Evolutionary conservation across 2,888 invertebrate genomes (phyloP).

Genomic region (Calameuta pallipes): DNA sequence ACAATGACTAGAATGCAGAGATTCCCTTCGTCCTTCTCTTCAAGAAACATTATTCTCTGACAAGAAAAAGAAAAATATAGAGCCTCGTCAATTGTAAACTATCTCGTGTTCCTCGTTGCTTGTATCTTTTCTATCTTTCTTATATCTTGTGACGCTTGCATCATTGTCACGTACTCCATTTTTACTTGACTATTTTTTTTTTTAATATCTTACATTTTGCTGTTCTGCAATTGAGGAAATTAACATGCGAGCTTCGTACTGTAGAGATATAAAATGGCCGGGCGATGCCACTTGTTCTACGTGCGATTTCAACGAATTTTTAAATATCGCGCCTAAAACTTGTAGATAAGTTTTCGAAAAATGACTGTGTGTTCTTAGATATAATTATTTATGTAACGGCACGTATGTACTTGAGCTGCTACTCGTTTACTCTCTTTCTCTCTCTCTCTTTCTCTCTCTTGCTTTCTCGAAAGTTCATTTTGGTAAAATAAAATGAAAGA

Average conservation of each 20-base stretch:
- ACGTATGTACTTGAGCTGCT: background rate
- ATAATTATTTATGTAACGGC: background rate
- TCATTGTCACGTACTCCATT: background rate
- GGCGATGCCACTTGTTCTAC: background rate
- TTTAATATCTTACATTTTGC: background rate
- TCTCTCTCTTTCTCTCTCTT: background rate
- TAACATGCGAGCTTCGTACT: background rate
- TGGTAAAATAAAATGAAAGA: background rate
- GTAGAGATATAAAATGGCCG: background rate
- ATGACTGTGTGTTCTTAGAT: background rate
- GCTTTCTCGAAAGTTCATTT: background rate
- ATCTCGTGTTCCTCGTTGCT: background rate
- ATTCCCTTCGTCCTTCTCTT: slow-evolving; percentile 15
- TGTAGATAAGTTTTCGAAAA: background rate
- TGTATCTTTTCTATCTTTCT: background rate
- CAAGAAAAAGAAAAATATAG: background rate
- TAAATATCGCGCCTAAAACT: background rate
- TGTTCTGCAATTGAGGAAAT: background rate
- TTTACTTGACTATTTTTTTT: background rate
- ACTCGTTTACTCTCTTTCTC: background rate
- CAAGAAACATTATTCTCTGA: slow-evolving; percentile 11
- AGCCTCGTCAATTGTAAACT: slow-evolving; percentile 3
- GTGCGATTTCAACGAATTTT: background rate
- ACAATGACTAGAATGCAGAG: slow-evolving; percentile 34
- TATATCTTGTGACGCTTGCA: background rate